A percentile compares a stretch with the other conserved stretches of the same genome.
These are phyloP conservation scores for Epinotia brunnichana DNA, from an alignment of 2,888 invertebrate genomes.

Conservation along the genomic window DNA sequence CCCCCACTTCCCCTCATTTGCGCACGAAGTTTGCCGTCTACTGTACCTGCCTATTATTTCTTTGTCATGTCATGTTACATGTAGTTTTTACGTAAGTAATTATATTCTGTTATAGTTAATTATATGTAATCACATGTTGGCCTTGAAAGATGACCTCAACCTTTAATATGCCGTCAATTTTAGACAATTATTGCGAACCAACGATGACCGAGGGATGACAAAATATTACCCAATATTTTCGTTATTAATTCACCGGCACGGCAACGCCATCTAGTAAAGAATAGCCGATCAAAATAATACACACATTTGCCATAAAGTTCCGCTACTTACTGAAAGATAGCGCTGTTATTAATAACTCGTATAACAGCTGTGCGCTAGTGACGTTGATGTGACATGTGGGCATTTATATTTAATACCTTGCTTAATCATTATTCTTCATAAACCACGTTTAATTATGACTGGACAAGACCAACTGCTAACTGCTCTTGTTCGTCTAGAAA, in stretches of 20 bases:
- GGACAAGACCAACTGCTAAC: slow-evolving; percentile 1
- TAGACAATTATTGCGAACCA: slow-evolving; percentile 2
- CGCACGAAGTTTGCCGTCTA: no score
- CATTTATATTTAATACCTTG: neutral
- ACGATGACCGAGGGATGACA: neutral
- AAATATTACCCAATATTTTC: slow-evolving; percentile 20
- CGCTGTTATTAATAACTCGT: slow-evolving; percentile 42
- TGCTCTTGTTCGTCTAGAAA: slow-evolving; percentile 4
- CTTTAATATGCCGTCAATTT: slow-evolving; percentile 25
- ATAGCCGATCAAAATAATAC: slow-evolving; percentile 34
- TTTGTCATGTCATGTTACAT: slow-evolving; percentile 6
- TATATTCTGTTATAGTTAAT: neutral
- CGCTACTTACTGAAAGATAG: slow-evolving; percentile 50
- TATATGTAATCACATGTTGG: slow-evolving; percentile 15
- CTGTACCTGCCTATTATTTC: slow-evolving; percentile 20
- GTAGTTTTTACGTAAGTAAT: slow-evolving; percentile 15
- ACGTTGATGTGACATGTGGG: neutral
- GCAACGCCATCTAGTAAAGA: slow-evolving; percentile 49
- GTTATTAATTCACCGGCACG: neutral
- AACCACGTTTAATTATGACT: slow-evolving; percentile 23
- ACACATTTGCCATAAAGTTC: slow-evolving; percentile 30
- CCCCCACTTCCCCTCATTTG: no score
- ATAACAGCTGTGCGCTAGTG: slow-evolving; percentile 2
- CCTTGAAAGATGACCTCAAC: slow-evolving; percentile 18
- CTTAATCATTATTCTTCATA: slow-evolving; percentile 1